Percentiles rank a stretch among this genome's conserved stretches.
phyloP scores from a whole-genome alignment of 2,888 invertebrate species.

The Parnassius orleans region DNA sequence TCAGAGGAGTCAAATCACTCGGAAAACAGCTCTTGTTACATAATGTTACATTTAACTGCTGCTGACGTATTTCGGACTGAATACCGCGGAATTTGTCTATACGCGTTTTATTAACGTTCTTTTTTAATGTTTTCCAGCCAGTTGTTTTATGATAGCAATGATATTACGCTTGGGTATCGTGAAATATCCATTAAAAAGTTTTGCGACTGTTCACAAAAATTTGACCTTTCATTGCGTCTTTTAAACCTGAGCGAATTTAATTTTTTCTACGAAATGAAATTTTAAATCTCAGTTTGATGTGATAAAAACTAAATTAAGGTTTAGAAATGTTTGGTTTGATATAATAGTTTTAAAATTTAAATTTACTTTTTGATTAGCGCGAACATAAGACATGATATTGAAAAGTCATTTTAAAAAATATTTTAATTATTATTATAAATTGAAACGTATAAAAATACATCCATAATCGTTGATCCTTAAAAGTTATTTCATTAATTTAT shows the following conservation, averaged over 20 bases:
- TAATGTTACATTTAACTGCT: slow-evolving; percentile 20
- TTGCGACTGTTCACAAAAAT: slow-evolving; percentile 20
- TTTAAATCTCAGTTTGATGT: neutral
- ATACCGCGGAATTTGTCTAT: slow-evolving; percentile 24
- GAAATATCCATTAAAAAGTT: slow-evolving; percentile 26
- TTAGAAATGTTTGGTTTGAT: no score
- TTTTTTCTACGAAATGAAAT: slow-evolving; percentile 6
- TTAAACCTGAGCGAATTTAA: slow-evolving; percentile 12
- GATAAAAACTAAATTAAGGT: neutral
- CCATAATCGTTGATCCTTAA: no score
- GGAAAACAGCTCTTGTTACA: slow-evolving; percentile 16
- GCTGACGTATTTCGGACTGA: slow-evolving; percentile 24
- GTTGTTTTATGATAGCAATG: slow-evolving; percentile 27
- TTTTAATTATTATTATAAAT: no score
- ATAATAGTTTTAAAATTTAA: no score
- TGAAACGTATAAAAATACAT: no score
- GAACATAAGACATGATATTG: no score
- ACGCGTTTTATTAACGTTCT: slow-evolving; percentile 27
- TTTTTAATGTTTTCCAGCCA: slow-evolving; percentile 26
- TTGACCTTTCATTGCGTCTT: slow-evolving; percentile 19
- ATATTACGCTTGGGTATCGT: slow-evolving; percentile 21
- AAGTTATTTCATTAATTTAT: no score
- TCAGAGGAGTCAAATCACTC: slow-evolving; percentile 17
- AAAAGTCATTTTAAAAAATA: no score
- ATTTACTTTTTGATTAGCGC: no score